phyloP scores from a whole-genome alignment of 2,797 vertebrate genomes.

The Aeoliscus strigatus region DNA sequence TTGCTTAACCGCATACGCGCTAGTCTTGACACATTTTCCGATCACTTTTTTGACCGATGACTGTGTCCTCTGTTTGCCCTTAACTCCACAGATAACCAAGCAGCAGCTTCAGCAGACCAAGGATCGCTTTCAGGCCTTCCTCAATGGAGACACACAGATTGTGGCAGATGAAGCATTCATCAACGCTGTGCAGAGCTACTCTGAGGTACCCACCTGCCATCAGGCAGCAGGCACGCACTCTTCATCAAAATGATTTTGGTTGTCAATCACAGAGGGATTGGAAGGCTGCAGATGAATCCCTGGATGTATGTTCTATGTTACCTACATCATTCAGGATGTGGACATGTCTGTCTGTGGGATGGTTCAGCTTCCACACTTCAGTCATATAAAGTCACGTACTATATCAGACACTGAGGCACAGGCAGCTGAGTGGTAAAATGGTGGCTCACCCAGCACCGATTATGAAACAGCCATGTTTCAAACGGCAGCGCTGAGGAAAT shows the following conservation, averaged over 20 bases:
- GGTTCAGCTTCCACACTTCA: too few species aligned
- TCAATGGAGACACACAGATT: conserved; percentile 98
- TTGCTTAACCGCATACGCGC: conserved; percentile 1
- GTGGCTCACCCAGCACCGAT: conserved; percentile 62
- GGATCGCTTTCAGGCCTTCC: conserved; percentile 97
- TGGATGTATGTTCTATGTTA: too few species aligned
- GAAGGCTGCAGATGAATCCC: too few species aligned
- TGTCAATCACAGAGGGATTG: conserved; percentile 1
- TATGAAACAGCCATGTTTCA: conserved; percentile 64
- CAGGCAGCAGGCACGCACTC: conserved; percentile 7
- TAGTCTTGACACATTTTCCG: conserved; percentile 23
- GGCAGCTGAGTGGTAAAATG: conserved; percentile 61
- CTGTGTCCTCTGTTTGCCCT: conserved; percentile 29
- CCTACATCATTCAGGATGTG: too few species aligned
- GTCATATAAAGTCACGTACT: too few species aligned
- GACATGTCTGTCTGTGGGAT: too few species aligned
- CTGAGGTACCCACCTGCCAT: conserved; percentile 78
- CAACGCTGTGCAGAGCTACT: conserved; percentile 98
- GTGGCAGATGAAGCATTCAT: conserved; percentile 99
- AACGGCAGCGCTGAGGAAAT: conserved; percentile 42
- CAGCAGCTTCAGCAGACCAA: conserved; percentile 98
- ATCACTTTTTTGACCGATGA: conserved; percentile 5
- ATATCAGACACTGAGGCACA: too few species aligned
- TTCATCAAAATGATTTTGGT: conserved; percentile 12
- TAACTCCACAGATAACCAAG: conserved; percentile 87